phyloP scores from a whole-genome alignment of 1,140 invertebrate genomes.

The Aricia agestis region DNA sequence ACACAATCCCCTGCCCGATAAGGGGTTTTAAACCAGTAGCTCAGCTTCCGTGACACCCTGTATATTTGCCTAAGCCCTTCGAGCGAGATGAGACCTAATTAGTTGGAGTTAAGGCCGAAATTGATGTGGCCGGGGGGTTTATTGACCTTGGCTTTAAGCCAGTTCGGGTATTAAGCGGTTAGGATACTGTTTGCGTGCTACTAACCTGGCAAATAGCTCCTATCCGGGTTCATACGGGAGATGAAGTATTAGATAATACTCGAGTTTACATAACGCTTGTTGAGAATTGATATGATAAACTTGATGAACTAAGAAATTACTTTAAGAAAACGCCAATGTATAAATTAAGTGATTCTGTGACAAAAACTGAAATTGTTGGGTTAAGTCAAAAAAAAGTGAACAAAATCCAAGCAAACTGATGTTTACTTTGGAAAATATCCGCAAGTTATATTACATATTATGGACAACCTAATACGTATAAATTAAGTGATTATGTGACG shows the following conservation, averaged over 20 bases:
- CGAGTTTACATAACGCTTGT: not conserved
- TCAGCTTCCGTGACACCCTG: conserved; percentile 52
- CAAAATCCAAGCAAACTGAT: no score
- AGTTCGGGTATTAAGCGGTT: conserved; percentile 55
- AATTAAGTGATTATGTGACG: no score
- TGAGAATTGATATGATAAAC: no score
- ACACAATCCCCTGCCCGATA: conserved; percentile 9
- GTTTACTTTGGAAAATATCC: no score
- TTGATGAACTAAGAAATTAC: no score
- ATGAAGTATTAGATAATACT: not conserved
- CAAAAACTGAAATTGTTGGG: no score
- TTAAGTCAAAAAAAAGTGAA: no score
- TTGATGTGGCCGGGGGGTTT: conserved; percentile 49
- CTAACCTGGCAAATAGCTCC: conserved; percentile 23
- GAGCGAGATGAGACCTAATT: conserved; percentile 41
- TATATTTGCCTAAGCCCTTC: conserved; percentile 66
- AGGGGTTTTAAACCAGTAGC: conserved; percentile 40
- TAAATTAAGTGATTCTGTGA: no score
- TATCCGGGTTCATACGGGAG: not conserved
- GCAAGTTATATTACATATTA: no score
- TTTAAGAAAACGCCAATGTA: no score
- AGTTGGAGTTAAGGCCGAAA: conserved; percentile 32
- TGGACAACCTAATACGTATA: no score
- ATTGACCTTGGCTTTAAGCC: conserved; percentile 66
- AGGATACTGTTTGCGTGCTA: conserved; percentile 38